Conservation (phyloP, 2,113 vertebrate genomes). For the Callaeas wilsoni region DNA sequence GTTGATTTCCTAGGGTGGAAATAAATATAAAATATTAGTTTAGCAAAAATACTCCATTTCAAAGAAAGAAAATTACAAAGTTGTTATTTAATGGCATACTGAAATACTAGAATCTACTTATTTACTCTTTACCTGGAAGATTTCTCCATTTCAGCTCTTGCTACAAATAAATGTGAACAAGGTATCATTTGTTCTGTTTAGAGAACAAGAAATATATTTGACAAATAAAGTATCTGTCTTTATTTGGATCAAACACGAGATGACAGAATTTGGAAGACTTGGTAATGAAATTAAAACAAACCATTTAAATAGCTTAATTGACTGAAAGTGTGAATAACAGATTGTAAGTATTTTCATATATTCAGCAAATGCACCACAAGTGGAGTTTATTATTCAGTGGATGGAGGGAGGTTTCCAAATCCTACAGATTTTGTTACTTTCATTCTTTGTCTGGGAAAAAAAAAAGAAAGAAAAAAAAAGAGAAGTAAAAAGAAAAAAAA, state of each 20-base stretch:
- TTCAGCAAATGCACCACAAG: neutral
- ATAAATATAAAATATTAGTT: neutral
- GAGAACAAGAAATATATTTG: neutral
- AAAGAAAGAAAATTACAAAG: neutral
- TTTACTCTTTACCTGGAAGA: neutral
- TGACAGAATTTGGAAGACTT: slow-evolving; percentile 19
- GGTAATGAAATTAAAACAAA: slow-evolving; percentile 45
- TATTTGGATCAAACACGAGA: neutral
- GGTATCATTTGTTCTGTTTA: neutral
- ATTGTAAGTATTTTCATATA: slow-evolving; percentile 48
- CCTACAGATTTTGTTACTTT: neutral
- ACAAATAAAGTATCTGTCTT: slow-evolving; percentile 5
- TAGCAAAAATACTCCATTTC: neutral
- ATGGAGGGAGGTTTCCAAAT: neutral
- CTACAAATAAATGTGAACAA: neutral
- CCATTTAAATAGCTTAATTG: slow-evolving; percentile 50
- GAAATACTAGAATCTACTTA: neutral
- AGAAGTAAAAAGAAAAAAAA: no score
- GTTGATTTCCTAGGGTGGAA: neutral
- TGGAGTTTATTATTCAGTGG: neutral
- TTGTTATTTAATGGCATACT: neutral
- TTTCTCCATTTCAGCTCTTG: neutral
- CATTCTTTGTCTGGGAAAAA: neutral
- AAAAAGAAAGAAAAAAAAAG: no score
- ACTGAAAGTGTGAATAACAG: slow-evolving; percentile 53